Conservation (phyloP, 2,797 vertebrate genomes). For the Acanthurus lineatus region DNA sequence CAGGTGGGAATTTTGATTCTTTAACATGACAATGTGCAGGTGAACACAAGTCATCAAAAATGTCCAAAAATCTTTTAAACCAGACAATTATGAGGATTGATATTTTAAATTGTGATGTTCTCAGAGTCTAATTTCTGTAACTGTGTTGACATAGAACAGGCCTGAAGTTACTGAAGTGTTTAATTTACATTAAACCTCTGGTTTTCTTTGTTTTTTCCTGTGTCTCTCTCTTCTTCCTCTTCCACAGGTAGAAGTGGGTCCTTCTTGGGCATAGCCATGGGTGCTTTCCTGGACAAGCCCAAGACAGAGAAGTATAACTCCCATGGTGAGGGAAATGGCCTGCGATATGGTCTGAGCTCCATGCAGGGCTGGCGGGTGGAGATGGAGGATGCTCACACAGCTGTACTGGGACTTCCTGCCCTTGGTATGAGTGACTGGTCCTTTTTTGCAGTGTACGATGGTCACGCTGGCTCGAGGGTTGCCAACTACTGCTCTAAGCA, state of each 20-base stretch:
- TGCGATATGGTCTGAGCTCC: slow-evolving; percentile 96
- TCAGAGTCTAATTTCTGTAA: background rate
- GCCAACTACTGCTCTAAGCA: slow-evolving; percentile 98
- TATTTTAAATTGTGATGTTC: background rate
- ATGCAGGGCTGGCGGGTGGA: slow-evolving; percentile 99
- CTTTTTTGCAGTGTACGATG: slow-evolving; percentile 98
- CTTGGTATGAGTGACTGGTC: slow-evolving; percentile 96
- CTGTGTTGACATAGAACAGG: background rate
- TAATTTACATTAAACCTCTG: background rate
- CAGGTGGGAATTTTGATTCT: background rate
- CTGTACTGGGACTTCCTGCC: slow-evolving; percentile 92
- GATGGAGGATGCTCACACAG: slow-evolving; percentile 99
- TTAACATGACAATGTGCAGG: background rate
- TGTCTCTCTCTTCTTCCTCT: slow-evolving; percentile 51
- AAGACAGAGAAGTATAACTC: slow-evolving; percentile 98
- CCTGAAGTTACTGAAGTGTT: background rate
- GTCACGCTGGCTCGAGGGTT: slow-evolving; percentile 96
- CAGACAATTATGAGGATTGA: background rate
- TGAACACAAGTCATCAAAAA: background rate
- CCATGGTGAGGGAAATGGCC: slow-evolving; percentile 94
- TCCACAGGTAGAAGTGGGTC: slow-evolving; percentile 80
- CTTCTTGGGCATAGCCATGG: slow-evolving; percentile 89
- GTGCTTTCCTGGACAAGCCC: slow-evolving; percentile 99
- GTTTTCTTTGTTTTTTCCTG: background rate
- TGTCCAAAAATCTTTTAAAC: background rate